Evolutionary conservation across 2,113 vertebrate genomes (phyloP), one percentile per base, ranked within the genome.

Genomic region (Chrysochloris asiatica): DNA sequence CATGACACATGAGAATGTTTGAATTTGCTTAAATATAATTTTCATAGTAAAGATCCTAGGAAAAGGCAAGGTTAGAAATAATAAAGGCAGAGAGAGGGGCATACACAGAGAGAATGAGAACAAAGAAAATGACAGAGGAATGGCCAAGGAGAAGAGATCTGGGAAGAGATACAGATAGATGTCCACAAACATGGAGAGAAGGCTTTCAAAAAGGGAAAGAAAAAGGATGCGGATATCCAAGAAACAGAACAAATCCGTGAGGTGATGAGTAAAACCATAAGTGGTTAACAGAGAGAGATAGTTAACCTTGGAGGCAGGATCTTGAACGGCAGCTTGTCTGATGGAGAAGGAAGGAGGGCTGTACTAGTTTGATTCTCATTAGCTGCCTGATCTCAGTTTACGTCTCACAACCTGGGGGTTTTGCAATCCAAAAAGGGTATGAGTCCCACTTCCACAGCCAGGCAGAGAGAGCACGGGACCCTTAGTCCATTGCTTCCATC

Each of bases 1-100:
- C 38, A 89, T 78, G 75, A 93, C 84, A 82, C 65, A 45, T 10
- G 12, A 76, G 45, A 69, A 77, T 54, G 56, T 90, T 87, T 86
- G 4, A 73, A 80, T 79, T 90, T 84, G 67, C 72, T 86, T 86
- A 48, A 61, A 24, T 78, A 30, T 88, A 88, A 83, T 83, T 75
- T 90, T 87, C 48, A 14, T 73, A 83, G 45, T 77, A 73, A 87
- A 30, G 45, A n/a, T 83, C 76, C 50, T 89, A 86, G 76, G 43
- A 67, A 85, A 90, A 80, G 88, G 21, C 59, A 83, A 81, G 72
- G 24, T 86, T 88, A 89, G 88, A 38, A 77, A 86, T 63, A 83
- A 63, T 30, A 90, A 83, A 33, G 69, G 14, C 33, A 52, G 43
- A 81, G 69, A 79, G 43, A 81, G 69, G 76, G 36, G 41, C 59